phyloP scores from a whole-genome alignment of 2,797 vertebrate genomes.

The Hypotaenidia philippensis region DNA sequence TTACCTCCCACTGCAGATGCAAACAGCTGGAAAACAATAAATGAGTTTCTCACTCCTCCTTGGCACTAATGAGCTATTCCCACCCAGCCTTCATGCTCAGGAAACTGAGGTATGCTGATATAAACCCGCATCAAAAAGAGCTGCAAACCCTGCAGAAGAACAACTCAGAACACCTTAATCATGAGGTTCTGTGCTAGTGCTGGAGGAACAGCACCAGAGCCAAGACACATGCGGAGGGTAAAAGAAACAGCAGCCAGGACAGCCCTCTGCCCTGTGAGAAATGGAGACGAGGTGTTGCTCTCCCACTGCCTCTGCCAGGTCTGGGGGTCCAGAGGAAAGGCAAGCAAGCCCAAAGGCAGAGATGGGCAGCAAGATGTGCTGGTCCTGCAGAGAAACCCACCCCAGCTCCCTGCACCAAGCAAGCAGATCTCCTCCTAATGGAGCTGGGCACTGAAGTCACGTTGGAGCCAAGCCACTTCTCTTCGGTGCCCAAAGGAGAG shows the following conservation, averaged over 20 bases:
- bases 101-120: neutral
- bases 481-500: neutral
- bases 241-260: neutral
- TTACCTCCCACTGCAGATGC: neutral
- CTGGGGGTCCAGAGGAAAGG: fast-evolving
- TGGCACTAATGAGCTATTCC: neutral
- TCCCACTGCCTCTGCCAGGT: neutral
- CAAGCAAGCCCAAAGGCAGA: neutral
- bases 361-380: fast-evolving
- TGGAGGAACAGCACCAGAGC: neutral
- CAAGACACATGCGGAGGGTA: fast-evolving
- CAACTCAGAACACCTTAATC: neutral
- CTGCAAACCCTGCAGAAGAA: neutral
- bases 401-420: neutral
- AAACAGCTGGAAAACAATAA: slow-evolving; percentile 9
- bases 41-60: neutral
- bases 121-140: neutral
- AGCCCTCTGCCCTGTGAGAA: neutral
- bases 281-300: fast-evolving
- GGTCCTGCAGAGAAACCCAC: neutral
- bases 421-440: neutral
- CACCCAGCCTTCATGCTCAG: neutral
- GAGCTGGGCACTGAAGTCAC: neutral
- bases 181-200: neutral
- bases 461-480: neutral